Conservation (phyloP, 2,888 invertebrate species). For the Drosophila anomelani region DNA sequence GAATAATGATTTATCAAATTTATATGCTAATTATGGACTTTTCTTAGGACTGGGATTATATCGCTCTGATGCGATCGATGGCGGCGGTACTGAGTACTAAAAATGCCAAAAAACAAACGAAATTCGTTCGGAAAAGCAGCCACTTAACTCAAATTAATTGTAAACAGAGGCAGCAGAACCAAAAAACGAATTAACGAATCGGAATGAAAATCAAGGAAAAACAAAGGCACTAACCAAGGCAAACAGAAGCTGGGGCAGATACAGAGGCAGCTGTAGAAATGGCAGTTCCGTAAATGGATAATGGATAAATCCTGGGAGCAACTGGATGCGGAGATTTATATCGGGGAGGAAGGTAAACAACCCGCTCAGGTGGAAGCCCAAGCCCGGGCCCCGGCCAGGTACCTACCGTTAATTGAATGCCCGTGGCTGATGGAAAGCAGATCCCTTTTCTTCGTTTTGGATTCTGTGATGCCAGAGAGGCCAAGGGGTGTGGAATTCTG, state of each 20-base stretch:
- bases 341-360: conserved; percentile 59
- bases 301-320: conserved; percentile 62
- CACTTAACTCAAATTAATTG: conserved; percentile 71
- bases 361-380: conserved; percentile 4
- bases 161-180: conserved; percentile 60
- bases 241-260: neutral
- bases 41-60: neutral
- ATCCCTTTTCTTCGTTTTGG: conserved; percentile 15
- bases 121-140: conserved; percentile 21
- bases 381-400: conserved; percentile 23
- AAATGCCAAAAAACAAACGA: conserved; percentile 41
- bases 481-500: neutral
- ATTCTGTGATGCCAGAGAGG: conserved; percentile 5
- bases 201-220: conserved; percentile 33
- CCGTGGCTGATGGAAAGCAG: conserved; percentile 76
- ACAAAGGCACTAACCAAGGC: neutral
- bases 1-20: conserved; percentile 41
- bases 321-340: conserved; percentile 71
- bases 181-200: conserved; percentile 37
- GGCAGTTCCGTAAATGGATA: conserved; percentile 39
- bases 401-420: conserved; percentile 65
- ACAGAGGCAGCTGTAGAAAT: neutral
- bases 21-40: conserved; percentile 50
- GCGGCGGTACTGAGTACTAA: conserved; percentile 4
- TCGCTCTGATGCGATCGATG: neutral